Conservation (phyloP, 2,797 vertebrate genomes). For the Myotis vivesi region DNA sequence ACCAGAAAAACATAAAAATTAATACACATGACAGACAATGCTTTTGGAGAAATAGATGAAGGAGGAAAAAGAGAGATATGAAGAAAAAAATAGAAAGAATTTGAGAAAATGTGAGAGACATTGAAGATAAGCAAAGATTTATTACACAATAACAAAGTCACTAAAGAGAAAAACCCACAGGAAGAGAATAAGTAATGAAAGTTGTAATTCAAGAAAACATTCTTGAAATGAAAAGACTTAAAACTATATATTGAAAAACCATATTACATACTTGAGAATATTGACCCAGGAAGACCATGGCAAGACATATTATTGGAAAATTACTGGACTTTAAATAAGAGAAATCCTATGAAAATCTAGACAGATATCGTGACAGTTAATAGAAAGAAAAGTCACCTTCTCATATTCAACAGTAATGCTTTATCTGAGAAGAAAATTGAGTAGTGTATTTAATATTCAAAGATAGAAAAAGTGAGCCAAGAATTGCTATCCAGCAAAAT, state of each 20-base stretch:
- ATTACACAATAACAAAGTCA: background rate
- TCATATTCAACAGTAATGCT: background rate
- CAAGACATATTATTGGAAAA: background rate
- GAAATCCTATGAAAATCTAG: background rate
- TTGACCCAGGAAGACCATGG: background rate
- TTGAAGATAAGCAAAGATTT: background rate
- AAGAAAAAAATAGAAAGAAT: background rate
- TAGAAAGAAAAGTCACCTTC: background rate
- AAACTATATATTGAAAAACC: background rate
- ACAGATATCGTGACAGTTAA: background rate
- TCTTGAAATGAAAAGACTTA: background rate
- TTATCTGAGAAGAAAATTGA: constrained; percentile 4
- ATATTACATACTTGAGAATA: background rate
- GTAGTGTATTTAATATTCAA: background rate
- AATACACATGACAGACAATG: background rate
- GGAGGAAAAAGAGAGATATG: background rate
- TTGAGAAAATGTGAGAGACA: background rate
- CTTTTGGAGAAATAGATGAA: background rate
- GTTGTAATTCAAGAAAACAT: background rate
- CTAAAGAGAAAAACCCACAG: background rate
- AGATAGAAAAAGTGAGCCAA: background rate
- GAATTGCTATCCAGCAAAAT: background rate
- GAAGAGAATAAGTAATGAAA: background rate
- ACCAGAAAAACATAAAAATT: background rate
- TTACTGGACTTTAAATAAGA: background rate